A percentile compares a stretch with the other conserved stretches of the same genome.
Conservation (phyloP, 2,797 vertebrate genomes). For the Arnoldichthys spilopterus region DNA sequence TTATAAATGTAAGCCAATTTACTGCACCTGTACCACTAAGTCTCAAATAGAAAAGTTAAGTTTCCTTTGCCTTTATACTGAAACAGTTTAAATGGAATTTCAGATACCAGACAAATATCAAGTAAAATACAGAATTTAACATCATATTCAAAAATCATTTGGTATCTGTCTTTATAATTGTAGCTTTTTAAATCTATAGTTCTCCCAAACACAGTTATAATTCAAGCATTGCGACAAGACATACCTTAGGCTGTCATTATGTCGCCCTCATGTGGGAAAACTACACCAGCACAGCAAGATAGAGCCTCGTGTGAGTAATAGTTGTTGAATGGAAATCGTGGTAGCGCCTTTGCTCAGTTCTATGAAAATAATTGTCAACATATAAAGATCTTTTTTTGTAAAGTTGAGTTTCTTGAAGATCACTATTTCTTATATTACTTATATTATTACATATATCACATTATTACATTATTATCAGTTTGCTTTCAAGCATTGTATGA, state of each 20-base stretch:
- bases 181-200: no score
- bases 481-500: no score
- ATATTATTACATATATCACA: no score
- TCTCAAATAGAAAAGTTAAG: not conserved
- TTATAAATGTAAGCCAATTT: not conserved
- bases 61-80: not conserved
- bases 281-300: not conserved
- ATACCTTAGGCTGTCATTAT: not conserved
- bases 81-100: no score
- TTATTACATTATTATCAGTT: no score
- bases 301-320: no score
- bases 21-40: not conserved
- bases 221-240: no score
- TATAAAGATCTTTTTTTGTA: not conserved
- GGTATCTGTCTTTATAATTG: no score
- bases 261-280: constrained; percentile 39
- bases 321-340: not conserved
- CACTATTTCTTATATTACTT: no score
- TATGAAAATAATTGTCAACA: not conserved
- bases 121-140: not conserved
- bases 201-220: no score
- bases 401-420: not conserved
- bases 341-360: not conserved
- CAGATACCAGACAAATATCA: not conserved
- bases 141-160: no score